These are phyloP conservation scores for Rana temporaria DNA, from an alignment of 2,113 vertebrate species.

Conservation along the genomic window DNA sequence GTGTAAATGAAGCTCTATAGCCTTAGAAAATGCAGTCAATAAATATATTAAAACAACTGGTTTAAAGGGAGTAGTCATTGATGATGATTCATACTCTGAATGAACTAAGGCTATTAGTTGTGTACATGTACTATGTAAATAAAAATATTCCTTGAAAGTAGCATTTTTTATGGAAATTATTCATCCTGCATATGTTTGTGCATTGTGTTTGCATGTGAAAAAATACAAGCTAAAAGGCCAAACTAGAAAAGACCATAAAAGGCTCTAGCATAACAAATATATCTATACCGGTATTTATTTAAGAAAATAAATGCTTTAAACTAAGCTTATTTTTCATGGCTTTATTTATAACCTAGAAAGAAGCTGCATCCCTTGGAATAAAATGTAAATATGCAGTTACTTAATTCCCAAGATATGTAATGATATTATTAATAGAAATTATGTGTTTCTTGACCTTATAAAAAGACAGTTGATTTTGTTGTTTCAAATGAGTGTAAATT, in stretches of 20 bases:
- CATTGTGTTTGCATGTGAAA: background rate
- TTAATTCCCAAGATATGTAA: conserved; percentile 53
- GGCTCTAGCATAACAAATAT: background rate
- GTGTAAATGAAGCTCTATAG: too few relatives aligned
- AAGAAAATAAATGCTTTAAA: background rate
- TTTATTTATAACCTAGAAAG: conserved; percentile 48
- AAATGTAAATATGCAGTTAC: conserved; percentile 62
- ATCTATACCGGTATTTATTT: background rate
- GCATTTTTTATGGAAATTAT: background rate
- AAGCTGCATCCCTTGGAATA: conserved; percentile 53
- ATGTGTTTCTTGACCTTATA: conserved; percentile 66
- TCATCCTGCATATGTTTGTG: background rate
- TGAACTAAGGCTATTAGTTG: too few relatives aligned
- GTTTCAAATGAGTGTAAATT: conserved; percentile 70
- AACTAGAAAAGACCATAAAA: conserved; percentile 20
- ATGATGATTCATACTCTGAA: too few relatives aligned
- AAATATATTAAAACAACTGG: too few relatives aligned
- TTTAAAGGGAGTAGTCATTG: too few relatives aligned
- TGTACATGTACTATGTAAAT: too few relatives aligned
- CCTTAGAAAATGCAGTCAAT: too few relatives aligned
- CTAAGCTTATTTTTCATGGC: conserved; percentile 1
- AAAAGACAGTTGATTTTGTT: conserved; percentile 68
- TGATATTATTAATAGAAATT: conserved; percentile 68
- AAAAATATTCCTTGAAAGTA: background rate
- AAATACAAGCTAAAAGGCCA: conserved; percentile 37